Evolutionary conservation across 1,140 invertebrate species (phyloP).

Genomic region (Papilio helenus): DNA sequence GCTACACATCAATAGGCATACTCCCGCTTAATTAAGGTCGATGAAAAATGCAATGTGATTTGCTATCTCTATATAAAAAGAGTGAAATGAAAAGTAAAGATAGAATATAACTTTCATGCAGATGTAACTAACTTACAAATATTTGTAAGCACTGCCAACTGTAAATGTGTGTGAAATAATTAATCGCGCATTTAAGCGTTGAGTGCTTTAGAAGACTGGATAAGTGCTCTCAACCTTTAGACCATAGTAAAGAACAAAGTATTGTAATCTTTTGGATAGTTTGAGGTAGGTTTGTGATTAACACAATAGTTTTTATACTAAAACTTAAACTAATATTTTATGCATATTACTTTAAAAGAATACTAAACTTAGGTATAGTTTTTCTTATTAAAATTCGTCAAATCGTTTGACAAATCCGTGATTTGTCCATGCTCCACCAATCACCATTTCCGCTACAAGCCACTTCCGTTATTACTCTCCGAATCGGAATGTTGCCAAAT

Average conservation of each 20-base stretch:
- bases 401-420: not conserved
- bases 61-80: not conserved
- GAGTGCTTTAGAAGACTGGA: not conserved
- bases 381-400: not conserved
- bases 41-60: not conserved
- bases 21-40: not conserved
- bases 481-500: slow-evolving; percentile 25
- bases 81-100: not conserved
- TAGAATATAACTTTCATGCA: not conserved
- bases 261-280: not conserved
- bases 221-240: not conserved
- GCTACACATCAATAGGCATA: not conserved
- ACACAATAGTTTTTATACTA: no score
- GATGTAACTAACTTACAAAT: slow-evolving; percentile 4
- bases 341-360: no score
- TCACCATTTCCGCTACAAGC: slow-evolving; percentile 20
- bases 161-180: not conserved
- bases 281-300: no score
- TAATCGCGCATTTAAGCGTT: not conserved
- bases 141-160: not conserved
- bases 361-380: not conserved
- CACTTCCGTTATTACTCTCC: slow-evolving; percentile 17
- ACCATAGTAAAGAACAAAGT: not conserved
- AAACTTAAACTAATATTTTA: no score
- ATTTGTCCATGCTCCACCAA: slow-evolving; percentile 8